Base-by-base conservation (phyloP, 2,113 vertebrate genomes). In the Scomber colias region DNA sequence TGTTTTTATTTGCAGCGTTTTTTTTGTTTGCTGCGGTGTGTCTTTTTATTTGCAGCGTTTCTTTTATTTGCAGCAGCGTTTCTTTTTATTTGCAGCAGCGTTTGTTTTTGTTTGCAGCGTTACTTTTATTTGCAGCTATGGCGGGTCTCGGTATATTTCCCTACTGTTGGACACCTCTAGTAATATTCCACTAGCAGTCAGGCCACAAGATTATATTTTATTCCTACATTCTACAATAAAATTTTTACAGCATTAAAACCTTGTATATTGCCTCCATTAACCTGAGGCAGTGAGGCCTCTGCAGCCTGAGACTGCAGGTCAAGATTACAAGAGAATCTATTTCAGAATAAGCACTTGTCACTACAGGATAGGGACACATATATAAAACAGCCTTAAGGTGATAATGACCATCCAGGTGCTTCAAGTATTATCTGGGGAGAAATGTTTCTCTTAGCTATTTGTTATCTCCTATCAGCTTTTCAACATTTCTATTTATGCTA, bases 361-460 rank as follows among this genome's bases (percentile, higher is more conserved):
- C 68, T 3, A 40, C 31, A 48, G 19, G 40, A 83, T 48, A 12
- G 68, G 3, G 56, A 80, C 31, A 78, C 21, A 61, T 14, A 16
- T 70, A 48, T 24, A 12, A 74, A 64, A 80, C 40, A 44, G 72
- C 72, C 76, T 57, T 2, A 48, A 61, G 71, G 83, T 70, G 59
- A 44, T 75, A 55, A 30, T 75, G 24, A 51, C 65, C 69, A 66
- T 71, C 53, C 30, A 31, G 24, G 30, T 46, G 13, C 14, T 40
- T 40, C n/a, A 3, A 54, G 13, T 46, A 17, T 73, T 17, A 69
- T 27, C 12, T 51, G 17, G 19, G 54, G 11, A 74, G 53, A 71
- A 53, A 49, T 7, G 30, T 10, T n/a, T 31, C 5, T 48, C 19
- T 59, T 48, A 68, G 11, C 7, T 16, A 45, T 17, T 63, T 44